phyloP scores from a whole-genome alignment of 2,797 vertebrate species.

The Syndactyla subalaris region DNA sequence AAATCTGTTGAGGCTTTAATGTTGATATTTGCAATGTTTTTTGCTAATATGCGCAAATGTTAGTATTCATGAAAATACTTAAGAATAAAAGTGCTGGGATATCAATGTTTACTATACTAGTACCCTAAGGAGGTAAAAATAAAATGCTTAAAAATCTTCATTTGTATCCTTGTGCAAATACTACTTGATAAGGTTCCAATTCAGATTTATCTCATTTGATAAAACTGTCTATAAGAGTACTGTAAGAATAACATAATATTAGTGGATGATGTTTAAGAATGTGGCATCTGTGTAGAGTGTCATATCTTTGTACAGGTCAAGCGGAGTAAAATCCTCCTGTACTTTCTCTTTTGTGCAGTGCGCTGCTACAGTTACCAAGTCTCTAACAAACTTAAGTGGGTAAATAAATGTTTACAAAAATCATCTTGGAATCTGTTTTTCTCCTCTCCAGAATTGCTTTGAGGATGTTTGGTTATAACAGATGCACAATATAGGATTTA shows the following conservation, averaged over 20 bases:
- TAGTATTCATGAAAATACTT: neutral
- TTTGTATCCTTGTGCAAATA: constrained; percentile 27
- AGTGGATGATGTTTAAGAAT: constrained; percentile 26
- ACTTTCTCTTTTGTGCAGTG: constrained; percentile 16
- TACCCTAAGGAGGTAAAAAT: neutral
- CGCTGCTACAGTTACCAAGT: constrained; percentile 49
- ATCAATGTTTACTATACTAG: neutral
- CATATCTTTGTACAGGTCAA: neutral
- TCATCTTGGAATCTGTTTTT: constrained; percentile 26
- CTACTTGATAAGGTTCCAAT: constrained; percentile 12
- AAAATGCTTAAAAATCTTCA: neutral
- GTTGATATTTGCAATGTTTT: neutral
- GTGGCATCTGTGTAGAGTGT: neutral
- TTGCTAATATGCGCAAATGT: neutral
- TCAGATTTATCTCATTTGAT: constrained; percentile 38
- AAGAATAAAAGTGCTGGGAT: neutral
- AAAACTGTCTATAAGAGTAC: constrained; percentile 50
- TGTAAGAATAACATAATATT: constrained; percentile 14
- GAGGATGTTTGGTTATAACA: constrained; percentile 35
- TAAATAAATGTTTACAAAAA: constrained; percentile 52
- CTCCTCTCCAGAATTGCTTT: constrained; percentile 28
- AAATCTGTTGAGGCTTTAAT: neutral
- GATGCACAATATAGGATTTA: constrained; percentile 33
- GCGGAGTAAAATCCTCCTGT: constrained; percentile 28
- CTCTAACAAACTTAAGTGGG: constrained; percentile 16